Evolutionary conservation across 2,113 vertebrate species (phyloP).

Genomic region (Rhea americana): DNA sequence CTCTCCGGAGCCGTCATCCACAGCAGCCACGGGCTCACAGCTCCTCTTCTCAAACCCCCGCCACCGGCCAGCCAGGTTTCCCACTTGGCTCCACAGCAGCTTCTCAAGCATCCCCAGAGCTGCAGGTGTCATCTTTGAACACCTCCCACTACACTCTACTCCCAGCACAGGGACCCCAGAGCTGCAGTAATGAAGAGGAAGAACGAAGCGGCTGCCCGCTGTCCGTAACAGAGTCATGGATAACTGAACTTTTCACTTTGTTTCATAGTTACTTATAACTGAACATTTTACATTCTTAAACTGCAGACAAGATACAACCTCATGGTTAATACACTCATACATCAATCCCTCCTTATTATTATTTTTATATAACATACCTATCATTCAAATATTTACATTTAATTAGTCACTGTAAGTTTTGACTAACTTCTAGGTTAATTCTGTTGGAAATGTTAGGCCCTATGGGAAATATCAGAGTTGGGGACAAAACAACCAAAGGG

Average conservation of each 20-base stretch:
- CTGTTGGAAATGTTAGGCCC: background rate
- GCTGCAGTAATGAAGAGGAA: rapidly evolving
- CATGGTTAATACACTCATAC: too few relatives aligned
- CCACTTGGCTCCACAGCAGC: background rate
- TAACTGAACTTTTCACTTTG: background rate
- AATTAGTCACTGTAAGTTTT: background rate
- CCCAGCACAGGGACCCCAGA: background rate
- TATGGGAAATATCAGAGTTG: background rate
- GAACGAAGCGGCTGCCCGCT: background rate
- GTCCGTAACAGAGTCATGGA: background rate
- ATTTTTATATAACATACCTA: background rate
- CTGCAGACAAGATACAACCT: background rate
- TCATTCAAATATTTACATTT: background rate
- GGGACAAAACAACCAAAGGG: background rate
- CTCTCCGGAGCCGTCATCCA: background rate
- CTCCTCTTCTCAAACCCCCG: background rate
- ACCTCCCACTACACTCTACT: background rate
- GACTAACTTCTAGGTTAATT: background rate
- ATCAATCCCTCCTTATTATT: too few relatives aligned
- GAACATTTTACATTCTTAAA: background rate
- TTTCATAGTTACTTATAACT: rapidly evolving
- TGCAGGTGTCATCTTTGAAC: background rate
- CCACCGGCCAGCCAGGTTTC: background rate
- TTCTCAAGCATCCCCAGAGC: background rate
- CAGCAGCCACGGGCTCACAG: rapidly evolving